These are phyloP conservation scores for Edolisoma coerulescens DNA, from an alignment of 2,113 vertebrate species.

Conservation along the genomic window DNA sequence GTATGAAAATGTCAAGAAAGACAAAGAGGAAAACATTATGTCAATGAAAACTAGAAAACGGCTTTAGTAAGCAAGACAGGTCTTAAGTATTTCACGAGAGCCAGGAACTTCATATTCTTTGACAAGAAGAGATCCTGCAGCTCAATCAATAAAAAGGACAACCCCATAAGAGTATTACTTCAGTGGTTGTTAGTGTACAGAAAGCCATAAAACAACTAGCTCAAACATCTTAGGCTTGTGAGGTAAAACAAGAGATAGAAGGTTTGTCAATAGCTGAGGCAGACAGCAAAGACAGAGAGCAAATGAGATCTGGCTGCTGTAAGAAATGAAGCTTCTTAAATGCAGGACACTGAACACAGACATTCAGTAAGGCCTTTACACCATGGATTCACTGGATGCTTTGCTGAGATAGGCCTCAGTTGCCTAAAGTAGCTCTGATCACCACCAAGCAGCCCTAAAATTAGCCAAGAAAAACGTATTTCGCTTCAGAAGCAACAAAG, in stretches of 20 bases:
- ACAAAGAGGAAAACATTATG: neutral
- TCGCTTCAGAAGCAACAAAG: neutral
- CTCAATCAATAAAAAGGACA: neutral
- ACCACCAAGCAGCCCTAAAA: neutral
- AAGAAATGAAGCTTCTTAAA: neutral
- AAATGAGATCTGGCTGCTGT: neutral
- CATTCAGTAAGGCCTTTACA: neutral
- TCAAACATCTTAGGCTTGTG: neutral
- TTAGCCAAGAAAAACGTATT: neutral
- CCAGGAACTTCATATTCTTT: neutral
- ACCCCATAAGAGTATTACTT: neutral
- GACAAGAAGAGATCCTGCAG: neutral
- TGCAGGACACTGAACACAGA: neutral
- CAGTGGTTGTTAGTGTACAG: neutral
- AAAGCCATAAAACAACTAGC: neutral
- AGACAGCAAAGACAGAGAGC: neutral
- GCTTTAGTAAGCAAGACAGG: neutral
- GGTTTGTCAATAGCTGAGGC: neutral
- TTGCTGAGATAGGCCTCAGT: neutral
- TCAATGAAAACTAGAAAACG: neutral
- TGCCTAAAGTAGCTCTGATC: neutral
- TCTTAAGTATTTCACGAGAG: neutral
- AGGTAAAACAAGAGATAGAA: neutral
- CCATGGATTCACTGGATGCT: neutral
- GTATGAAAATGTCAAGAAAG: neutral